Conservation (phyloP, 35 echinoderm and acorn worm genomes). For the Antedon bifida region DNA sequence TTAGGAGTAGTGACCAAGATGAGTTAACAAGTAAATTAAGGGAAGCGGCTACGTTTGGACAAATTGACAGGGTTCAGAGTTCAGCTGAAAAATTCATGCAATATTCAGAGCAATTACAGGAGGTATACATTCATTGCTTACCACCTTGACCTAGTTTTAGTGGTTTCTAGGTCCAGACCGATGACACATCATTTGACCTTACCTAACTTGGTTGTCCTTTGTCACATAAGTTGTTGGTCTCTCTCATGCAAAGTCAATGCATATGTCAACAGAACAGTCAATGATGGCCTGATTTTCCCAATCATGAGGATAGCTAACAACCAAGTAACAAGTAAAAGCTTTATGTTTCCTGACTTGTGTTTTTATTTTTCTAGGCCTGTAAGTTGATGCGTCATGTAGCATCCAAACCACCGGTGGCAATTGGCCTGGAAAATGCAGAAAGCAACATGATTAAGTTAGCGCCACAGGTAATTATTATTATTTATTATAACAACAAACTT, state of each 20-base stretch:
- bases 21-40: conserved; percentile 40
- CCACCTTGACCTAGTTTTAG: background rate
- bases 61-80: conserved; percentile 43
- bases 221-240: no score
- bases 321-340: no score
- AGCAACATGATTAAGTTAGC: conserved; percentile 36
- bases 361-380: conserved; percentile 42
- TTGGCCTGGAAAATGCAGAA: conserved; percentile 54
- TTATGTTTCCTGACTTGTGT: no score
- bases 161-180: no score
- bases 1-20: conserved; percentile 45
- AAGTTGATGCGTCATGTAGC: conserved; percentile 52
- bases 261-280: no score
- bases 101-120: conserved; percentile 82
- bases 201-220: no score
- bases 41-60: conserved; percentile 27
- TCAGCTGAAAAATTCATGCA: conserved; percentile 46
- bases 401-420: conserved; percentile 29
- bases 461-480: conserved; percentile 43
- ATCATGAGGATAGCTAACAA: no score
- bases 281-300: no score
- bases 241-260: no score
- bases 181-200: no score
- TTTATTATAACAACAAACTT: no score
- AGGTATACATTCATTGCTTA: conserved; percentile 40